Evolutionary conservation across 2,797 vertebrate genomes (phyloP).

Genomic region (Miichthys miiuy): DNA sequence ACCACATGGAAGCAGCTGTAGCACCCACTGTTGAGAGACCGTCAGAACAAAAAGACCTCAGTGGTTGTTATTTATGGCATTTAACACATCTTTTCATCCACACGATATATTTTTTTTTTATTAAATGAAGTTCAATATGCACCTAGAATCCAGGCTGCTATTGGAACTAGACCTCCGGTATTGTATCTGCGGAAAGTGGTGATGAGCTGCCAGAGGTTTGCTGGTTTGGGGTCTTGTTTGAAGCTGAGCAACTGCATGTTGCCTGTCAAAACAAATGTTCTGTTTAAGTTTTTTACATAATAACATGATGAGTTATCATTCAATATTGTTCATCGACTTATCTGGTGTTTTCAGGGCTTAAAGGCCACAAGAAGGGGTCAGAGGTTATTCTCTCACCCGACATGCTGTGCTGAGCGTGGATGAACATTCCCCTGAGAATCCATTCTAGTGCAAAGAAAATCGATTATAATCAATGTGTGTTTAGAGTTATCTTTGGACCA

Average conservation of each 20-base stretch:
- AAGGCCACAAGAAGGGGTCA: conserved; percentile 20
- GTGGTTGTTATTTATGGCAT: background rate
- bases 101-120: background rate
- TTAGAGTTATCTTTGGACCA: conserved; percentile 6
- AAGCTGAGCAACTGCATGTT: conserved; percentile 37
- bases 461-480: conserved; percentile 25
- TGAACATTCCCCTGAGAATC: conserved; percentile 40
- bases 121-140: background rate
- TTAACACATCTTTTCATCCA: background rate
- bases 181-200: conserved; percentile 39
- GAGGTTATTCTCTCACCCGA: conserved; percentile 50
- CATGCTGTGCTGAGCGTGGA: conserved; percentile 44
- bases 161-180: conserved; percentile 56
- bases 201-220: conserved; percentile 33
- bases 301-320: background rate
- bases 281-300: background rate
- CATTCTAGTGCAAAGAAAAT: conserved; percentile 38
- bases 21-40: conserved; percentile 75
- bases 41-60: conserved; percentile 31
- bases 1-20: conserved; percentile 88
- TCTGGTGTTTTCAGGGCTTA: background rate
- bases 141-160: conserved; percentile 68
- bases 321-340: background rate
- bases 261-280: conserved; percentile 51
- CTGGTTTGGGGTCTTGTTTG: conserved; percentile 57